Percentiles rank a stretch among this genome's conserved stretches.
phyloP scores from a whole-genome alignment of 2,113 vertebrate species.

The Megaleporinus macrocephalus region DNA sequence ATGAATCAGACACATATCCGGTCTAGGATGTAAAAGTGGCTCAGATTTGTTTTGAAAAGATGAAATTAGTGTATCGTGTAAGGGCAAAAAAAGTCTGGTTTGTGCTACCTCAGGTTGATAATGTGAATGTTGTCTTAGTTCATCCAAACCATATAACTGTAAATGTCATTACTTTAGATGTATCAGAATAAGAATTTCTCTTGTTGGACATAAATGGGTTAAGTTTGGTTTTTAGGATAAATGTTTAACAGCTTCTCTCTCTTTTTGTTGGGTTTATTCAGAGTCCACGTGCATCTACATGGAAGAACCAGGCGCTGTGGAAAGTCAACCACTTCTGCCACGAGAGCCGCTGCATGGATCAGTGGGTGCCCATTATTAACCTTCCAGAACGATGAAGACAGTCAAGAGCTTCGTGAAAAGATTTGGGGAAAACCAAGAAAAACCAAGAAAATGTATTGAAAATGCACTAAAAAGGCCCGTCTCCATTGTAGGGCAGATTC shows the following conservation, averaged over 20 bases:
- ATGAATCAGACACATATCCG: too few relatives aligned
- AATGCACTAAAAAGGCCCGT: slow-evolving; percentile 44
- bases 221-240: not conserved
- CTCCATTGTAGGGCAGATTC: not conserved
- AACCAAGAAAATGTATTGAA: slow-evolving; percentile 48
- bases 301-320: slow-evolving; percentile 90
- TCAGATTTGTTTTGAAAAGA: too few relatives aligned
- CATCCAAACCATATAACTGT: too few relatives aligned
- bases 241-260: slow-evolving; percentile 7
- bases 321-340: slow-evolving; percentile 93
- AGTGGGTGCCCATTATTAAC: slow-evolving; percentile 95
- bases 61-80: too few relatives aligned
- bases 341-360: slow-evolving; percentile 92
- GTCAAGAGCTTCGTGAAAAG: slow-evolving; percentile 14
- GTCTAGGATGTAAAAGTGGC: too few relatives aligned
- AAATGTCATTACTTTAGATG: too few relatives aligned
- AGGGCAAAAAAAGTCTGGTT: too few relatives aligned
- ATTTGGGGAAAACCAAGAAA: slow-evolving; percentile 41
- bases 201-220: too few relatives aligned
- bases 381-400: slow-evolving; percentile 90
- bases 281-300: slow-evolving; percentile 87
- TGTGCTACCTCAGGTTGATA: too few relatives aligned
- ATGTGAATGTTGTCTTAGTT: too few relatives aligned
- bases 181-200: too few relatives aligned
- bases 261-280: slow-evolving; percentile 51